Evolutionary conservation across 2,888 invertebrate species (phyloP).

Genomic region (Argyra leucocephala): DNA sequence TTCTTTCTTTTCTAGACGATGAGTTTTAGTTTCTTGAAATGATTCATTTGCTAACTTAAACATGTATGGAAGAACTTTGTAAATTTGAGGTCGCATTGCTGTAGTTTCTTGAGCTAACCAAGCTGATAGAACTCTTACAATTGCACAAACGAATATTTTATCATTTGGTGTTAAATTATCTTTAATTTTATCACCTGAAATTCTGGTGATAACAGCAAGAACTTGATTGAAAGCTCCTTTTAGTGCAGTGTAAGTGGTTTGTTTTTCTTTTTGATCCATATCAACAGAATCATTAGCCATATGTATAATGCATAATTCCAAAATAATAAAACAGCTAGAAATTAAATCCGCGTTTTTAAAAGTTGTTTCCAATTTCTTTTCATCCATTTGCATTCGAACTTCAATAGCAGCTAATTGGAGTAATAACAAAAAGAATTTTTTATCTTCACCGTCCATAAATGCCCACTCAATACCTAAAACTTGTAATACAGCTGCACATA

Average conservation of each 20-base stretch:
- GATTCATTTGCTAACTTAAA: constrained; percentile 71
- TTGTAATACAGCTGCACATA: constrained; percentile 72
- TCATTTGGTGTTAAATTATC: constrained; percentile 59
- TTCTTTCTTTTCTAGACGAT: constrained; percentile 56
- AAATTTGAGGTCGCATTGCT: constrained; percentile 75
- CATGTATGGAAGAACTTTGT: constrained; percentile 70
- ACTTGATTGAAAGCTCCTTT: constrained; percentile 82
- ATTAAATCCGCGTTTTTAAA: constrained; percentile 66
- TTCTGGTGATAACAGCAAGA: constrained; percentile 60
- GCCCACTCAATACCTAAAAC: constrained; percentile 79
- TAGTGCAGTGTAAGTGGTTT: constrained; percentile 78
- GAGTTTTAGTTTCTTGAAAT: constrained; percentile 62
- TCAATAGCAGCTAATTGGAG: constrained; percentile 85
- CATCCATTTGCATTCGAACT: constrained; percentile 87
- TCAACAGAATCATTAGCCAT: constrained; percentile 74
- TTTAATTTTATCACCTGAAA: constrained; percentile 64
- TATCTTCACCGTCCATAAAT: constrained; percentile 61
- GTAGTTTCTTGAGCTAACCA: constrained; percentile 87
- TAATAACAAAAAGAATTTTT: constrained; percentile 71
- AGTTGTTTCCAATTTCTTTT: constrained; percentile 70
- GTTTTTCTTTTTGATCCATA: constrained; percentile 81
- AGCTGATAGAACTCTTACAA: constrained; percentile 73
- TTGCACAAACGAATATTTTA: constrained; percentile 71
- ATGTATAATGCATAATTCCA: constrained; percentile 69
- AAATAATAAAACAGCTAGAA: constrained; percentile 71